A percentile compares a stretch with the other conserved stretches of the same genome.
Conservation (phyloP, 64 coral and sea anemone species). For the Acropora tenuis region DNA sequence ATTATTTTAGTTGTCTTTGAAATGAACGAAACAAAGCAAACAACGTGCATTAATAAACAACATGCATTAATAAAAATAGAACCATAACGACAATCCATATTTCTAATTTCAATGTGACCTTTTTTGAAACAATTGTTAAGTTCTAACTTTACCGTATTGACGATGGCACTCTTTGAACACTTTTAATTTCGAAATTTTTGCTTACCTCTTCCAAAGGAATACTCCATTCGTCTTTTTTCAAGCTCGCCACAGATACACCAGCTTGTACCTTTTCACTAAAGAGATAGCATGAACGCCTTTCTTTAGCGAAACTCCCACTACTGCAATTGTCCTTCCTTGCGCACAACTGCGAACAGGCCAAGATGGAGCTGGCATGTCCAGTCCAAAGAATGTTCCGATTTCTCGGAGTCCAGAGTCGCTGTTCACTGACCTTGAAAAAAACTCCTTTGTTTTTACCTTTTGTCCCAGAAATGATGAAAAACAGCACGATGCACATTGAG, state of each 20-base stretch:
- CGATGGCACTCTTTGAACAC: no score
- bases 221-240: background rate
- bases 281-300: background rate
- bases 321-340: background rate
- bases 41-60: no score
- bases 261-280: background rate
- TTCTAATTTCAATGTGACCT: no score
- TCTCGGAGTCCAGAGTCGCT: background rate
- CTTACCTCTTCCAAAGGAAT: conserved; percentile 7
- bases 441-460: background rate
- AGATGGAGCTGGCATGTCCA: background rate
- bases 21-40: no score
- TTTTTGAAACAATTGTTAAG: no score
- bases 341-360: conserved; percentile 17
- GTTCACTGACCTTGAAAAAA: background rate
- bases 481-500: background rate
- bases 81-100: no score
- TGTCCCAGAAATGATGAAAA: background rate
- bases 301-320: background rate
- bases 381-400: background rate
- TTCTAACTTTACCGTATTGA: no score
- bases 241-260: no score
- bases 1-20: no score
- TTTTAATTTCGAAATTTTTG: no score
- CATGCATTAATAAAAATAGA: no score